A percentile compares a stretch with the other conserved stretches of the same genome.
Conservation (phyloP, 2,113 vertebrate species). For the Gadus chalcogrammus region DNA sequence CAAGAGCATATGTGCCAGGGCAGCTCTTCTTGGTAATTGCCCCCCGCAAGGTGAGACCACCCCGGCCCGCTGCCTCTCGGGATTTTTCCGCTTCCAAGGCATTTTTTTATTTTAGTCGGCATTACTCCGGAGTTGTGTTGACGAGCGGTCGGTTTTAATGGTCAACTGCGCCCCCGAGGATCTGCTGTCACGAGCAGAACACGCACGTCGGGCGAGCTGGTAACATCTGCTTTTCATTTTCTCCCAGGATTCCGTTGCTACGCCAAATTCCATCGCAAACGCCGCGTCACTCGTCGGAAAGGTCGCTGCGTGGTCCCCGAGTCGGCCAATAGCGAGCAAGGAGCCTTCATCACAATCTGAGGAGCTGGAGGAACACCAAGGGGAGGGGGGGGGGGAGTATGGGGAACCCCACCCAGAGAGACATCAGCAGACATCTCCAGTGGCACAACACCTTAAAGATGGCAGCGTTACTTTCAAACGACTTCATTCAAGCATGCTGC, state of each 20-base stretch:
- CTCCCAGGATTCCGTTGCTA: conserved; percentile 89
- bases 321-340: conserved; percentile 81
- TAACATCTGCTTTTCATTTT: neutral
- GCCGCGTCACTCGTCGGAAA: conserved; percentile 87
- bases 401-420: conserved; percentile 7
- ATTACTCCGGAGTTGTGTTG: neutral
- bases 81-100: too few relatives aligned
- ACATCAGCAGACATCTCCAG: conserved; percentile 6
- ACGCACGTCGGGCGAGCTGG: neutral
- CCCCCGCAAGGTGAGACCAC: too few relatives aligned
- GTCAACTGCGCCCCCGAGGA: neutral
- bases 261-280: conserved; percentile 95
- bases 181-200: neutral
- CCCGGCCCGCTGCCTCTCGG: too few relatives aligned
- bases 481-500: neutral
- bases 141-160: neutral
- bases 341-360: conserved; percentile 92
- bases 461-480: conserved; percentile 4
- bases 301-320: conserved; percentile 94
- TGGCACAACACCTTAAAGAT: conserved; percentile 27
- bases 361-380: conserved; percentile 9
- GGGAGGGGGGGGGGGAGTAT: conserved; percentile 1
- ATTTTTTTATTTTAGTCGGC: neutral
- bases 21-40: too few relatives aligned
- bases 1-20: too few relatives aligned